These are phyloP conservation scores for Tarsius wallacei DNA, from an alignment of 2,797 vertebrate genomes.

Conservation along the genomic window DNA sequence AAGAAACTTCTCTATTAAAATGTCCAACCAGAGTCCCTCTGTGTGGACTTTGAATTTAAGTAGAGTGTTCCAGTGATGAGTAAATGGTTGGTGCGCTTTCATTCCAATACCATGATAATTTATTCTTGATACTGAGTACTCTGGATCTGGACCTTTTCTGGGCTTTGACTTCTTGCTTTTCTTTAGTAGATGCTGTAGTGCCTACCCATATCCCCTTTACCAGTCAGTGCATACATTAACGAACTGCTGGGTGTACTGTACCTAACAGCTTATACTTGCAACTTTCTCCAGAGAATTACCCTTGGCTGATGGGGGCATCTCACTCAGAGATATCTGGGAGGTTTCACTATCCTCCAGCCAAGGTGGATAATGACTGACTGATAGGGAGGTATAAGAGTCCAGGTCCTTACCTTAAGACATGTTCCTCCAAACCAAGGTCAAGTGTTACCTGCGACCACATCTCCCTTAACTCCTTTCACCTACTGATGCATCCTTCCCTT, in stretches of 20 bases:
- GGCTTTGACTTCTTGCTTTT: not conserved
- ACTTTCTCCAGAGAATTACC: not conserved
- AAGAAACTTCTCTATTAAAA: not conserved
- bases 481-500: not conserved
- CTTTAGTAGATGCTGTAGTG: not conserved
- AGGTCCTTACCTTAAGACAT: not conserved
- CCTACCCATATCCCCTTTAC: not conserved
- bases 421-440: not conserved
- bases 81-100: not conserved
- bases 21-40: not conserved
- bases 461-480: not conserved
- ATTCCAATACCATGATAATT: not conserved
- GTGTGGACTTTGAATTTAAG: constrained; percentile 52
- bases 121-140: not conserved
- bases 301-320: not conserved
- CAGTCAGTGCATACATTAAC: not conserved
- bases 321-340: not conserved
- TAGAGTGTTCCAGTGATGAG: not conserved
- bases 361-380: not conserved
- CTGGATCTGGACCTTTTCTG: not conserved
- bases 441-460: not conserved
- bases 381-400: not conserved
- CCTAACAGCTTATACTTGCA: not conserved
- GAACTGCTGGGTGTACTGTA: not conserved
- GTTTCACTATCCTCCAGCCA: not conserved